Conservation (phyloP, 2,888 invertebrate species). For the Tribolium freemani region DNA sequence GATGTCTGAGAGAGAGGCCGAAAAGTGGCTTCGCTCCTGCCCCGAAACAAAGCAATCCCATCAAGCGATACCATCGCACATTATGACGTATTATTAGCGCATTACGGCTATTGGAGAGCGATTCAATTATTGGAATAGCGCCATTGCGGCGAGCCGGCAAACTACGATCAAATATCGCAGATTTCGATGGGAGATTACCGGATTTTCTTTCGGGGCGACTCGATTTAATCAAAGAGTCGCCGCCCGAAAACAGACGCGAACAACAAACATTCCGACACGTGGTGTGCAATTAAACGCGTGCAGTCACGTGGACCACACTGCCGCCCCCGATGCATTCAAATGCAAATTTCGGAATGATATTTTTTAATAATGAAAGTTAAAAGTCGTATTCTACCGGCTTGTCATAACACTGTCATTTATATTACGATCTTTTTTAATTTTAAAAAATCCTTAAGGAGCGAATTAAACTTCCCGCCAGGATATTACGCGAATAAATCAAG, state of each 20-base stretch:
- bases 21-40: conserved; percentile 34
- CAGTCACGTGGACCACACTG: conserved; percentile 17
- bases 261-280: conserved; percentile 45
- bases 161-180: conserved; percentile 65
- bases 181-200: conserved; percentile 55
- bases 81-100: conserved; percentile 71
- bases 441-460: conserved; percentile 63
- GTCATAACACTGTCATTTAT: conserved; percentile 66
- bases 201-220: conserved; percentile 52
- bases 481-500: conserved; percentile 65
- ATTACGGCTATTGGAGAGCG: conserved; percentile 70
- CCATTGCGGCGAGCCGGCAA: conserved; percentile 66
- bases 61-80: conserved; percentile 69
- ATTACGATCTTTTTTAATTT: conserved; percentile 66
- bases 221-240: conserved; percentile 51
- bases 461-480: conserved; percentile 65
- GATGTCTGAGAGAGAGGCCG: conserved; percentile 35
- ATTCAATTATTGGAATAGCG: conserved; percentile 70
- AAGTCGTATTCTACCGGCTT: conserved; percentile 57
- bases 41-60: conserved; percentile 69
- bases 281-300: conserved; percentile 27
- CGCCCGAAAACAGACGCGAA: conserved; percentile 44
- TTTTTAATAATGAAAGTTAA: conserved; percentile 65
- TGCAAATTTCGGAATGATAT: conserved; percentile 63
- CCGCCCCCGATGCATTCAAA: conserved; percentile 55